Percentiles rank a stretch among this genome's conserved stretches.
Conservation (phyloP, 2,888 invertebrate genomes). For the Hololepta plana region DNA sequence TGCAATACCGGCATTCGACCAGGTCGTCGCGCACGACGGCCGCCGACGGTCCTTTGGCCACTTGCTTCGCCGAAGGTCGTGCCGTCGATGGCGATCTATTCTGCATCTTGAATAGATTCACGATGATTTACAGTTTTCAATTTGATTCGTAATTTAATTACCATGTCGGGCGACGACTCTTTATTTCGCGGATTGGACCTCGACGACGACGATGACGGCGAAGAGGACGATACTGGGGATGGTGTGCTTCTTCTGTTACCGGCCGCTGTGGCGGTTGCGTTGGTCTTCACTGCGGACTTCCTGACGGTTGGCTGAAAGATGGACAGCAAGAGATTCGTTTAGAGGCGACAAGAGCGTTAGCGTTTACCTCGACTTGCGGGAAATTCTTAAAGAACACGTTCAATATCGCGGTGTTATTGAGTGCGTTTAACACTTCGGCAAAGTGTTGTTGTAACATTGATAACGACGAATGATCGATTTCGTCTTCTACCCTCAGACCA, state of each 20-base stretch:
- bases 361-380: neutral
- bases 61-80: constrained; percentile 18
- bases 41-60: constrained; percentile 12
- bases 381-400: constrained; percentile 6
- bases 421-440: constrained; percentile 10
- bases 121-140: too few species aligned
- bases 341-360: neutral
- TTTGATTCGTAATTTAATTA: too few species aligned
- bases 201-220: constrained; percentile 2
- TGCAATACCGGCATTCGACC: constrained; percentile 52
- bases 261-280: too few species aligned
- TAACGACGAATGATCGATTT: too few species aligned
- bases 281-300: too few species aligned
- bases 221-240: neutral
- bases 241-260: too few species aligned
- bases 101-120: too few species aligned
- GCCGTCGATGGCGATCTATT: constrained; percentile 15
- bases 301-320: too few species aligned
- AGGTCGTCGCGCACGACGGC: constrained; percentile 27
- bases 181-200: constrained; percentile 1
- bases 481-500: too few species aligned
- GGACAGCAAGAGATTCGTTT: too few species aligned
- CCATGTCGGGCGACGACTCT: constrained; percentile 1
- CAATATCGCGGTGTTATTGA: constrained; percentile 12
- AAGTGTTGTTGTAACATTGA: constrained; percentile 14